Evolutionary conservation across 2,888 invertebrate genomes (phyloP).

Genomic region (Hemithea aestivaria): DNA sequence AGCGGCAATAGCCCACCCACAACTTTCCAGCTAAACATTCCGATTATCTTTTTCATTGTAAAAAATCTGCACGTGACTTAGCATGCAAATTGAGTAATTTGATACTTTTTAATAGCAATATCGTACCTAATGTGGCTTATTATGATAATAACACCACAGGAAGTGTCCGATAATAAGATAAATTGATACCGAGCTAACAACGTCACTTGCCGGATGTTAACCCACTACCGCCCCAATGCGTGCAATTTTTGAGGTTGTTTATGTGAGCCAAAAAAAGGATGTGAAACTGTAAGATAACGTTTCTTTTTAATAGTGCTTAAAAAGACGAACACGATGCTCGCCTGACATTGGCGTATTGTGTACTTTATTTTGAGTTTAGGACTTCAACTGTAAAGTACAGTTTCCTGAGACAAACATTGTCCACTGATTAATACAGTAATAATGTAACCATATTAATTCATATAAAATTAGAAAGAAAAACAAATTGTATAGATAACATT

Average conservation of each 20-base stretch:
- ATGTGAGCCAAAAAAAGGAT: no score
- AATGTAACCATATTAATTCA: constrained; percentile 4
- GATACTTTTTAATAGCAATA: constrained; percentile 3
- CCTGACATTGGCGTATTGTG: no score
- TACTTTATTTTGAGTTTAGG: no score
- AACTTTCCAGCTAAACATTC: neutral
- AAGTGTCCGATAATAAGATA: constrained; percentile 11
- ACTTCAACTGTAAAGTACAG: no score
- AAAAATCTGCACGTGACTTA: neutral
- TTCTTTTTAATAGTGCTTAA: no score
- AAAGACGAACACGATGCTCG: no score
- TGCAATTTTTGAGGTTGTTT: no score
- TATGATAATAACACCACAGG: constrained; percentile 10
- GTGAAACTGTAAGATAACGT: no score
- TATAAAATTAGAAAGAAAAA: constrained; percentile 20
- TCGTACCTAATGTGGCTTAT: constrained; percentile 8
- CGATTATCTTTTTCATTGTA: neutral
- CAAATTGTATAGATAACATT: constrained; percentile 24
- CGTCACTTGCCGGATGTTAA: constrained; percentile 8
- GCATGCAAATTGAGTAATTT: constrained; percentile 2
- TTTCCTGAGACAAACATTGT: no score
- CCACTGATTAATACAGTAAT: neutral
- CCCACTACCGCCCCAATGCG: no score
- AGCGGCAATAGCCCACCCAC: constrained; percentile 26
- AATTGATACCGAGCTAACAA: constrained; percentile 10